Conservation (phyloP, 2,113 vertebrate genomes). For the Crotalus horridus region DNA sequence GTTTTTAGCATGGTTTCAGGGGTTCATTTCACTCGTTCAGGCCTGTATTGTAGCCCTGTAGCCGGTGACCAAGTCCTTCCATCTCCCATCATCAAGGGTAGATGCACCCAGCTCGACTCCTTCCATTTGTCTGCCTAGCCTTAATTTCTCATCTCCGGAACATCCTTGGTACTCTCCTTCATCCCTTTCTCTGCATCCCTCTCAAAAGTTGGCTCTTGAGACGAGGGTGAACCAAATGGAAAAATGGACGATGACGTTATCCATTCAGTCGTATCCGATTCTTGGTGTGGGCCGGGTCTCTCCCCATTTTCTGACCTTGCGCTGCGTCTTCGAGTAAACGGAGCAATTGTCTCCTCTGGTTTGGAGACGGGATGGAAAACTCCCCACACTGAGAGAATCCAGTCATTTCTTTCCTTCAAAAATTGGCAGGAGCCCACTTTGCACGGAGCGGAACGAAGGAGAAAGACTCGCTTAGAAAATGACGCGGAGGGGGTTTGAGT, state of each 20-base stretch:
- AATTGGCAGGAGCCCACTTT: not conserved
- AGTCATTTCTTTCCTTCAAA: not conserved
- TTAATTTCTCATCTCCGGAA: not conserved
- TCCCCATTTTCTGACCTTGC: not conserved
- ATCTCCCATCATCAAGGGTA: not conserved
- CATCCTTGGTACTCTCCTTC: not conserved
- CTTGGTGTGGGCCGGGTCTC: not conserved
- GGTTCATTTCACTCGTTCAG: not conserved
- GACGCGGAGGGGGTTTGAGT: not conserved
- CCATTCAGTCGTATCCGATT: not conserved
- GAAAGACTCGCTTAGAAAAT: not conserved
- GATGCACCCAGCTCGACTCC: not conserved
- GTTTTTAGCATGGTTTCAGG: not conserved
- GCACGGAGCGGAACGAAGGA: not conserved
- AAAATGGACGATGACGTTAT: not conserved
- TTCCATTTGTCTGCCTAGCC: not conserved
- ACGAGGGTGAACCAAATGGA: not conserved
- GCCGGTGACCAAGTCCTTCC: not conserved
- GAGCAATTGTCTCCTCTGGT: not conserved
- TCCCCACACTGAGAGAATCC: not conserved
- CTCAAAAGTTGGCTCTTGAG: not conserved
- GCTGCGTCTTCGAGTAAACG: not conserved
- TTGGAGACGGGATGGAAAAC: not conserved
- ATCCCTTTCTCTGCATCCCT: not conserved
- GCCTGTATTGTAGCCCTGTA: not conserved